A percentile compares a stretch with the other conserved stretches of the same genome.
phyloP scores from a whole-genome alignment of 2,888 invertebrate species.

The Lordiphosa andalusiaca region DNA sequence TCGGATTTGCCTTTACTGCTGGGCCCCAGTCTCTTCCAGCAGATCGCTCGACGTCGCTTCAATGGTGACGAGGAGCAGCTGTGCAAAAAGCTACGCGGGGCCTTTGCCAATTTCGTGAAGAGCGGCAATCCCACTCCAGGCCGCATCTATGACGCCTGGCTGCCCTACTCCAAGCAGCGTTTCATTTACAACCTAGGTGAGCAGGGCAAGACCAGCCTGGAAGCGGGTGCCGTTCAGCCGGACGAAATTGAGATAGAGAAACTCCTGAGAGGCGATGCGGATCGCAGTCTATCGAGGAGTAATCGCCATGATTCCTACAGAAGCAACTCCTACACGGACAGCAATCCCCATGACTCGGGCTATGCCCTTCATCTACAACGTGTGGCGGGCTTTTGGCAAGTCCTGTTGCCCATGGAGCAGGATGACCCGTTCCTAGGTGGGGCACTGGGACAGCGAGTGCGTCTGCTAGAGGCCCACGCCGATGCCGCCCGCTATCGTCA shows the following conservation, averaged over 20 bases:
- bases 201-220: slow-evolving; percentile 6
- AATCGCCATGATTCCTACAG: slow-evolving; percentile 68
- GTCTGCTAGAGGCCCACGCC: slow-evolving; percentile 73
- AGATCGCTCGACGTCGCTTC: slow-evolving; percentile 84
- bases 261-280: slow-evolving; percentile 54
- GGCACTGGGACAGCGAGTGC: slow-evolving; percentile 60
- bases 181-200: slow-evolving; percentile 78
- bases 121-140: slow-evolving; percentile 83
- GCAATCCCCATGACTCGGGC: slow-evolving; percentile 66
- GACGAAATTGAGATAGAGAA: slow-evolving; percentile 74
- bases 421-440: slow-evolving; percentile 49
- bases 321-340: slow-evolving; percentile 47
- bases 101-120: slow-evolving; percentile 82
- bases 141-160: slow-evolving; percentile 83
- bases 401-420: slow-evolving; percentile 71
- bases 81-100: slow-evolving; percentile 81
- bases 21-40: slow-evolving; percentile 85
- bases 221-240: slow-evolving; percentile 34
- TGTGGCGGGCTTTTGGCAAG: slow-evolving; percentile 79
- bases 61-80: slow-evolving; percentile 83
- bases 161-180: slow-evolving; percentile 81
- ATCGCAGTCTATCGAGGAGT: slow-evolving; percentile 53
- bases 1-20: slow-evolving; percentile 85
- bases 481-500: slow-evolving; percentile 79
- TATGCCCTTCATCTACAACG: slow-evolving; percentile 77